These are phyloP conservation scores for Drosophila yakuba DNA, from an alignment of 1,140 invertebrate genomes.

Conservation along the genomic window DNA sequence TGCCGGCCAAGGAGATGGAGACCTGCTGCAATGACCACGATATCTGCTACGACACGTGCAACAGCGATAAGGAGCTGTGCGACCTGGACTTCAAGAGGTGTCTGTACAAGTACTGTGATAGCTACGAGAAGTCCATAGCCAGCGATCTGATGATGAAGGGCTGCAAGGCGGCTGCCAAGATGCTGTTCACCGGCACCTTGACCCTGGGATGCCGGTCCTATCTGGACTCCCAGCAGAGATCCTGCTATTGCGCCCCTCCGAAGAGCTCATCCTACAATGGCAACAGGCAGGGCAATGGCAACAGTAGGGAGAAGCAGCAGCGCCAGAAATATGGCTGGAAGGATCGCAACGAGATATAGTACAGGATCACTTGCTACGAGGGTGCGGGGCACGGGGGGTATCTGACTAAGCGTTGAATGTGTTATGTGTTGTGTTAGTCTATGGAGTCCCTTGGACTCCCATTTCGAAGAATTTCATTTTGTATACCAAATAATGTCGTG, in stretches of 20 bases:
- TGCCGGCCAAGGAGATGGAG: conserved; percentile 91
- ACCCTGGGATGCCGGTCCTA: conserved; percentile 93
- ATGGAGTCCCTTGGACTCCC: conserved; percentile 4
- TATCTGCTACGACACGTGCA: conserved; percentile 95
- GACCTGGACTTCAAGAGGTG: conserved; percentile 94
- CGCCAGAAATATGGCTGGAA: conserved; percentile 80
- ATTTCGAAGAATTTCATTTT: conserved; percentile 47
- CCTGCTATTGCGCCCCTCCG: conserved; percentile 89
- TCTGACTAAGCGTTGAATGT: conserved; percentile 45
- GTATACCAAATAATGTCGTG: conserved; percentile 22
- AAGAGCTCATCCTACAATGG: conserved; percentile 39
- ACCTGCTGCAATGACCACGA: conserved; percentile 94
- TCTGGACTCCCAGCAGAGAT: conserved; percentile 91
- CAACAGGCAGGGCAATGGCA: conserved; percentile 53
- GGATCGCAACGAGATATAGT: conserved; percentile 76
- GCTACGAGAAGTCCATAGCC: conserved; percentile 87
- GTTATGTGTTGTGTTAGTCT: conserved; percentile 51
- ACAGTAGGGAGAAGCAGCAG: conserved; percentile 67
- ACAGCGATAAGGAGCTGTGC: conserved; percentile 93
- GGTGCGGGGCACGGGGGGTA: conserved; percentile 23
- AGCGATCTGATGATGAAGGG: conserved; percentile 88
- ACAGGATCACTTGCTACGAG: not conserved
- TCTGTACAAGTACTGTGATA: conserved; percentile 92
- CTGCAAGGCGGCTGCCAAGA: conserved; percentile 93
- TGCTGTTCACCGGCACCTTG: conserved; percentile 92